Evolutionary conservation across 2,113 vertebrate species (phyloP).

Genomic region (Ellobius talpinus): DNA sequence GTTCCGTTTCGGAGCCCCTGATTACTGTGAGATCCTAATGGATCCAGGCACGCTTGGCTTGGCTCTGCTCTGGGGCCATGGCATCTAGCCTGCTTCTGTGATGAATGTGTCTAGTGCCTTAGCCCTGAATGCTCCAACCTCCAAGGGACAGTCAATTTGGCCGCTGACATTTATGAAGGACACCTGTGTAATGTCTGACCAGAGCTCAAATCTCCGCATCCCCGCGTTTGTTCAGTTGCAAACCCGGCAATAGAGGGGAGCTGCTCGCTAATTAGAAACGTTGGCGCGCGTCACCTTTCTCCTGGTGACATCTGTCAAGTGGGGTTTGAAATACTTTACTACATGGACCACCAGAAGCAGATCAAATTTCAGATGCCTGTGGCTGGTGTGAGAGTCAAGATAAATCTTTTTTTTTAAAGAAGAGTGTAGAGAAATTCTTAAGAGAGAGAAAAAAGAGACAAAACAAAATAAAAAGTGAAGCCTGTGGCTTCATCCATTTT

Average conservation of each 20-base stretch:
- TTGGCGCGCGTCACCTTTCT: conserved; percentile 76
- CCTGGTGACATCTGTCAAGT: conserved; percentile 69
- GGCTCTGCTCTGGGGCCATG: conserved; percentile 67
- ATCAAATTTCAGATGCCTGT: conserved; percentile 66
- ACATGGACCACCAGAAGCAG: conserved; percentile 65
- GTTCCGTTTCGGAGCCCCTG: conserved; percentile 77
- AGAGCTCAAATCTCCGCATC: conserved; percentile 12
- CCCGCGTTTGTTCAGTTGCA: conserved; percentile 63
- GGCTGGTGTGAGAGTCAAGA: conserved; percentile 30
- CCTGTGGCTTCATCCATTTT: conserved; percentile 21
- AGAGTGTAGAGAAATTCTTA: conserved; percentile 33
- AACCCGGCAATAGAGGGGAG: conserved; percentile 57
- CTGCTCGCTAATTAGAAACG: conserved; percentile 75
- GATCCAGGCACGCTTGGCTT: conserved; percentile 78
- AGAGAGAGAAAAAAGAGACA: background rate
- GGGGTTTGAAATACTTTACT: conserved; percentile 64
- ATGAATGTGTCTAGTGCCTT: conserved; percentile 77
- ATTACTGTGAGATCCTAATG: conserved; percentile 73
- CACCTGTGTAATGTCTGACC: conserved; percentile 82
- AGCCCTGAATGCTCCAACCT: conserved; percentile 77
- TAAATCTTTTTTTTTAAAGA: conserved; percentile 61
- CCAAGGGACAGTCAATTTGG: conserved; percentile 75
- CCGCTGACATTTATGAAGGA: conserved; percentile 82
- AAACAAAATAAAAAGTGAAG: conserved; percentile 34
- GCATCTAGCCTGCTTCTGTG: conserved; percentile 75